Percentiles rank a stretch among this genome's conserved stretches.
Evolutionary conservation across 2,113 vertebrate genomes (phyloP).

Genomic region (Propithecus coquereli): DNA sequence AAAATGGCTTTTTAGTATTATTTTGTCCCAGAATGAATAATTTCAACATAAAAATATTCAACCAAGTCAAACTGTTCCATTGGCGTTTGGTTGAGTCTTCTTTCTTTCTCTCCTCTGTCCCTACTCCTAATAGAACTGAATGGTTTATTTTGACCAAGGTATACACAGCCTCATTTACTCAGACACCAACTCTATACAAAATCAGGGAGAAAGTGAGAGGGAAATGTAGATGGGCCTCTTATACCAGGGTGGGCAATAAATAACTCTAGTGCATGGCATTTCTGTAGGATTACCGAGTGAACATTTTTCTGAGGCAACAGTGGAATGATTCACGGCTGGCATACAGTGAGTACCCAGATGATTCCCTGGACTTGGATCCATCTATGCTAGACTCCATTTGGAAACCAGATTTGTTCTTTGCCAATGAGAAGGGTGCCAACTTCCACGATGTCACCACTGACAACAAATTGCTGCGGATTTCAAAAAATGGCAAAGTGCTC

Average conservation of each 20-base stretch:
- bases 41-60: conserved; percentile 52
- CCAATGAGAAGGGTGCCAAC: conserved; percentile 99
- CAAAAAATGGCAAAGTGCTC: conserved; percentile 96
- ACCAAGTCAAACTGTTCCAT: neutral
- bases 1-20: conserved; percentile 2
- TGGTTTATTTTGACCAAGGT: conserved; percentile 28
- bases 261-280: conserved; percentile 77
- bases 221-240: conserved; percentile 19
- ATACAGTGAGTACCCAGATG: conserved; percentile 97
- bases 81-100: neutral
- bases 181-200: neutral
- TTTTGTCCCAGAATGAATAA: conserved; percentile 28
- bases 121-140: neutral
- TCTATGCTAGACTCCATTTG: conserved; percentile 99
- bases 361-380: conserved; percentile 97
- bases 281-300: conserved; percentile 99
- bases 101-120: neutral
- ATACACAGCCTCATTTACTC: neutral
- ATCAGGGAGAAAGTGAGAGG: neutral
- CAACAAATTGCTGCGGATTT: conserved; percentile 98
- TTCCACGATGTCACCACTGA: conserved; percentile 99
- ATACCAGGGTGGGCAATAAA: conserved; percentile 35
- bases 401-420: conserved; percentile 99
- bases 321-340: conserved; percentile 99
- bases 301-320: conserved; percentile 99